A percentile compares a stretch with the other conserved stretches of the same genome.
phyloP scores from a whole-genome alignment of 2,888 invertebrate species.

The Caenorhabditis sp. region DNA sequence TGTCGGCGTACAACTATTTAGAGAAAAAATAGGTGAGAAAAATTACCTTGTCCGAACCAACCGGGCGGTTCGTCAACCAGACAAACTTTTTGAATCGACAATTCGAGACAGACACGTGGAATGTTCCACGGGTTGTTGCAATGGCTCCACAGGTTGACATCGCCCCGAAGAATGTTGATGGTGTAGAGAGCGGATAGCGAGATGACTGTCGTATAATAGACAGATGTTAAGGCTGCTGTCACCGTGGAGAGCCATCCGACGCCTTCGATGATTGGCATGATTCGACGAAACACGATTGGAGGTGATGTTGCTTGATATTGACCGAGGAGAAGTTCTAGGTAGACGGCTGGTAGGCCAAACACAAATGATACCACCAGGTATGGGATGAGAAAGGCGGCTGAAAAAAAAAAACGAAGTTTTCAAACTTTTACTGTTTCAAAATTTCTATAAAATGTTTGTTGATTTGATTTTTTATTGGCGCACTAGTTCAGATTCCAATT shows the following conservation, averaged over 20 bases:
- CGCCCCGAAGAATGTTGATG: slow-evolving; percentile 24
- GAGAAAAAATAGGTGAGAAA: no score
- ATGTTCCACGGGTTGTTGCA: slow-evolving; percentile 42
- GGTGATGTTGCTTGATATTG: slow-evolving; percentile 49
- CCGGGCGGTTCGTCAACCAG: neutral
- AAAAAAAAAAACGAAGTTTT: neutral
- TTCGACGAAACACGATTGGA: slow-evolving; percentile 22
- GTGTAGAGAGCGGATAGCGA: slow-evolving; percentile 60
- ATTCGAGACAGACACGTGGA: neutral
- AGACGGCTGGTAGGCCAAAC: slow-evolving; percentile 71
- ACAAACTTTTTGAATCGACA: neutral
- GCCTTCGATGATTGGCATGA: slow-evolving; percentile 71
- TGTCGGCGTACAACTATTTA: no score
- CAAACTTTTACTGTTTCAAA: neutral
- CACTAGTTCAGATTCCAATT: no score
- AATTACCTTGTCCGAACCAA: no score
- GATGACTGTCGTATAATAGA: slow-evolving; percentile 63
- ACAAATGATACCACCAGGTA: slow-evolving; percentile 70
- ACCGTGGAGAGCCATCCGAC: slow-evolving; percentile 91
- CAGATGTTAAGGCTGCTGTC: slow-evolving; percentile 79
- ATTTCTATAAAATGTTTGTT: neutral
- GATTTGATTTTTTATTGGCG: no score
- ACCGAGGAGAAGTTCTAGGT: slow-evolving; percentile 70
- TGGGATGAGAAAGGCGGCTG: slow-evolving; percentile 71
- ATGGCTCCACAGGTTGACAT: slow-evolving; percentile 14